Conservation (phyloP, 2,888 invertebrate genomes). For the Ectobius pallidus region DNA sequence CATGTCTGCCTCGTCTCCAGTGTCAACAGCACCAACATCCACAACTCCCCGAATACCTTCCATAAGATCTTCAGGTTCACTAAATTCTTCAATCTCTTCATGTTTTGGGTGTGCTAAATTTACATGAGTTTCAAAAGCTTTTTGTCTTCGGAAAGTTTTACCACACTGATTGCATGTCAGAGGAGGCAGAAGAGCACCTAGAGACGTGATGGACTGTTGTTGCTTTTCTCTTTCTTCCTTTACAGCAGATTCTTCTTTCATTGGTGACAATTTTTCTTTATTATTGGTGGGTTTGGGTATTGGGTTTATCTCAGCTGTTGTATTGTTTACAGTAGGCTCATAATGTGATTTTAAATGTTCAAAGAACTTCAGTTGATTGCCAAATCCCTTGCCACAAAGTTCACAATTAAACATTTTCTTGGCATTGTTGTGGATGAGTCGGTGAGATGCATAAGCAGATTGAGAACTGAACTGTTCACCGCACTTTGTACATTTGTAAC, state of each 20-base stretch:
- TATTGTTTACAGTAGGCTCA: conserved; percentile 60
- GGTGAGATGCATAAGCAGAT: conserved; percentile 50
- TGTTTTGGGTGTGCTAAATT: conserved; percentile 62
- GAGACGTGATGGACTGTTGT: neutral
- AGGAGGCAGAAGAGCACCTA: conserved; percentile 48
- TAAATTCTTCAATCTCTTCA: conserved; percentile 75
- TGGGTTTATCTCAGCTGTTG: neutral
- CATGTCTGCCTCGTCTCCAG: conserved; percentile 55
- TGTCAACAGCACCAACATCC: conserved; percentile 59
- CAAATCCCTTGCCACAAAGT: conserved; percentile 76
- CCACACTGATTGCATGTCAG: conserved; percentile 56
- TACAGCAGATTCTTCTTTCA: conserved; percentile 25
- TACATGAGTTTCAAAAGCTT: conserved; percentile 67
- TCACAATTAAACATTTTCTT: conserved; percentile 69
- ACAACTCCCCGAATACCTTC: conserved; percentile 83
- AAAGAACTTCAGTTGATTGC: conserved; percentile 82
- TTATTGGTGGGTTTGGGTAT: neutral
- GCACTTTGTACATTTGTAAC: conserved; percentile 57
- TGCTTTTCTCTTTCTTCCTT: conserved; percentile 37
- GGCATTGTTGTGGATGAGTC: conserved; percentile 44
- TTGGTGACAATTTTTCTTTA: conserved; percentile 24
- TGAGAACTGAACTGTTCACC: conserved; percentile 56
- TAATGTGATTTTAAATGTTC: conserved; percentile 85
- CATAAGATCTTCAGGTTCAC: conserved; percentile 85
- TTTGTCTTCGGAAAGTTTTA: conserved; percentile 67